phyloP scores from a whole-genome alignment of 2,113 vertebrate genomes.

The Oryzias celebensis region DNA sequence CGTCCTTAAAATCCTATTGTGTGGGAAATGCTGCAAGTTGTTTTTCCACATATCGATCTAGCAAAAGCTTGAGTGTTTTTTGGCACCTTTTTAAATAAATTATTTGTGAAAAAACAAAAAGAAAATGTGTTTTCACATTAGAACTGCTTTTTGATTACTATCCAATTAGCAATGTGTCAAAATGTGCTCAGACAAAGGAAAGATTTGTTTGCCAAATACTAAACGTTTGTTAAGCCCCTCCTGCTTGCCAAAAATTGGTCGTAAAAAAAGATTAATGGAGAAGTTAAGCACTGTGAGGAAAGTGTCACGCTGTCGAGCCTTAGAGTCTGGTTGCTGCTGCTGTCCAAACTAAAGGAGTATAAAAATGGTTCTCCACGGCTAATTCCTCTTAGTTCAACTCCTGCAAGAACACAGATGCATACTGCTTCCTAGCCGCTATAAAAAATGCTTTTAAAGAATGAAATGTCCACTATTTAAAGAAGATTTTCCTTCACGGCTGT shows the following conservation, averaged over 20 bases:
- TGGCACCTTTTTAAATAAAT: conserved; percentile 9
- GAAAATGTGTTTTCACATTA: conserved; percentile 39
- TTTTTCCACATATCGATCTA: no score
- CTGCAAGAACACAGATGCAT: conserved; percentile 3
- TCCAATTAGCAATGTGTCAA: conserved; percentile 60
- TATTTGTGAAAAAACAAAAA: conserved; percentile 12
- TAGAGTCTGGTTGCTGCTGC: conserved; percentile 35
- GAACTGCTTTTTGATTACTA: conserved; percentile 32
- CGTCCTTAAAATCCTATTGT: no score
- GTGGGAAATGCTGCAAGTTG: no score
- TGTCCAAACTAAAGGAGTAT: conserved; percentile 9
- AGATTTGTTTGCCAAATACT: conserved; percentile 59
- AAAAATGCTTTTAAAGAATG: not conserved
- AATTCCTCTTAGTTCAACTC: conserved; percentile 4
- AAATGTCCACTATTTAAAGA: conserved; percentile 7
- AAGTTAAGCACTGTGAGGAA: conserved; percentile 32
- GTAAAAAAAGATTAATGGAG: conserved; percentile 66
- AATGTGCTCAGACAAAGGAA: conserved; percentile 27
- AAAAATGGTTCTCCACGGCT: conserved; percentile 17
- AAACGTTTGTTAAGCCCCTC: conserved; percentile 63
- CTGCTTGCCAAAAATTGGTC: conserved; percentile 64
- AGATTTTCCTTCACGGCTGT: conserved; percentile 7
- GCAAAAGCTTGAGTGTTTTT: not conserved
- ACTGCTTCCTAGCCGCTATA: not conserved
- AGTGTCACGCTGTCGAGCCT: conserved; percentile 41